Evolutionary conservation across 2,888 invertebrate species (phyloP), one percentile per base, ranked within the genome.

Genomic region (Zele albiditarsus): DNA sequence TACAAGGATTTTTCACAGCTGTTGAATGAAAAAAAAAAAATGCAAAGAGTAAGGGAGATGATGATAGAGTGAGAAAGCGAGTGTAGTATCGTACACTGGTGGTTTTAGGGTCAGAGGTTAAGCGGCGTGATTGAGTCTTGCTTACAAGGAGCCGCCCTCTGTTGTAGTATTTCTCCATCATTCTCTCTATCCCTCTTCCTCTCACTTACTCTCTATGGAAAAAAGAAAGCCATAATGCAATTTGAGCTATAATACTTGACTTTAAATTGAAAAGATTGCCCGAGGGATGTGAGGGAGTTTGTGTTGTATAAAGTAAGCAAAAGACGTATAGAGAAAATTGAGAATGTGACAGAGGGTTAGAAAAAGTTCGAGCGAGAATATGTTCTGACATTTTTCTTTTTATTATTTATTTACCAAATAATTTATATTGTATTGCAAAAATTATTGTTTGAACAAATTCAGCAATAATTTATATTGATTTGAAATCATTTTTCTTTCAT

Each of bases 181-280:
- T 60, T 46, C 27, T 68, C 77, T 79, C 84, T 53, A 75, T 80
- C 79, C 79, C 78, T 66, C 79, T 60, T 20, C 38, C 33, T 72
- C 73, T 73, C 65, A 74, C 10, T 20, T 73, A 69, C 75, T 38
- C 77, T 74, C 77, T 75, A 77, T 82, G 84, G 84, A 85, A 82
- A 82, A 73, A 85, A 85, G 85, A 84, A 85, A 87, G 87, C 87
- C 89, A 87, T 88, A 88, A 89, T 88, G 88, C 88, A 89, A 89
- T 89, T 88, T 87, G 86, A 88, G 85, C 88, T 84, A 89, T 88
- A 89, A 89, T 89, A 86, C 89, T 89, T 89, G 89, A 89, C 89
- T 89, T 89, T 89, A 89, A 89, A 89, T 89, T 89, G 89, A 89
- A 89, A 89, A 89, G 88, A 89, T 89, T 88, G 89, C 88, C 88